Conservation (phyloP, 2,797 vertebrate species). For the Masticophis lateralis region DNA sequence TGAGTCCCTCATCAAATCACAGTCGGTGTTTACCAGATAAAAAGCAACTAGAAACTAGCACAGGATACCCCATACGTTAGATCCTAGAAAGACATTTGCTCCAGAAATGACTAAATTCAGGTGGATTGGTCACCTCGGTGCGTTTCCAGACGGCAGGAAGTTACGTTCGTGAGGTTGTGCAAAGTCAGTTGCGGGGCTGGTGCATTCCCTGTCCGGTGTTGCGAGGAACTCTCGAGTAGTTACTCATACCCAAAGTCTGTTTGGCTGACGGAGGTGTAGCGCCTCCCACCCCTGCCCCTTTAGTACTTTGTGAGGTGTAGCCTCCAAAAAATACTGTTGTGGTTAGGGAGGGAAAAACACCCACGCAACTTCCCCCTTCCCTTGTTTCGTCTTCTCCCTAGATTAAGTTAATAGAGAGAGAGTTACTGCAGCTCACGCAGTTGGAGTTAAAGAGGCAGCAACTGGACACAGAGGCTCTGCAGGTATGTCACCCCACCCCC, state of each 20-base stretch:
- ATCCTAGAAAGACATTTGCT: neutral
- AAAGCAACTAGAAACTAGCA: too few relatives aligned
- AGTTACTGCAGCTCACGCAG: constrained; percentile 97
- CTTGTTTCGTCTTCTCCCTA: constrained; percentile 85
- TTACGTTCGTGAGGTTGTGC: neutral
- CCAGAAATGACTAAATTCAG: neutral
- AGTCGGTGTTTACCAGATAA: too few relatives aligned
- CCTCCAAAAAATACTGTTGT: neutral
- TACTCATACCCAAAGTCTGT: neutral
- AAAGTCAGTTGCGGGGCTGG: neutral
- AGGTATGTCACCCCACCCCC: constrained; percentile 85
- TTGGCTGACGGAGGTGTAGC: too few relatives aligned
- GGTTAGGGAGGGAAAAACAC: neutral
- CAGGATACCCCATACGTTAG: neutral
- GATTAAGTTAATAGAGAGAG: constrained; percentile 97
- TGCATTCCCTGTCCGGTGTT: neutral
- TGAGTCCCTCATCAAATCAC: too few relatives aligned
- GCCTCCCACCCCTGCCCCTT: rapidly evolving
- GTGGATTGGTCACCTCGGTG: neutral
- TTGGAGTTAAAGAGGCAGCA: constrained; percentile 95
- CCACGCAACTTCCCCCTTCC: constrained; percentile 27
- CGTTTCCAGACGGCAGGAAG: neutral
- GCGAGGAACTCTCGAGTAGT: too few relatives aligned
- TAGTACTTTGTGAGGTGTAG: neutral
- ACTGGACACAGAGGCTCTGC: constrained; percentile 90